Evolutionary conservation across 2,113 vertebrate genomes (phyloP).

Genomic region (Pseudorectes ferrugineus): DNA sequence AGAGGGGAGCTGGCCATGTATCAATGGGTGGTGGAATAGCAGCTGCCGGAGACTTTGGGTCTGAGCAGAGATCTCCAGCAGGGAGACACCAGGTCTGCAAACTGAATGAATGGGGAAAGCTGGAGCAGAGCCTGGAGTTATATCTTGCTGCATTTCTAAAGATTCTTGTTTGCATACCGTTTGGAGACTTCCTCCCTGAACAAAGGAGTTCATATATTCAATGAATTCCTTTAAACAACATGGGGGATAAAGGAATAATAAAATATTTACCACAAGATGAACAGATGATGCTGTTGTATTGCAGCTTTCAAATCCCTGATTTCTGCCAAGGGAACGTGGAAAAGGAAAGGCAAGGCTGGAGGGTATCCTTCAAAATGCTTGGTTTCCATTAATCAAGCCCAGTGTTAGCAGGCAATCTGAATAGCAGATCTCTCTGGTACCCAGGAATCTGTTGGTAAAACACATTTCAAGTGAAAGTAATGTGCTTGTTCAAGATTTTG

Average conservation of each 20-base stretch:
- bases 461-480: neutral
- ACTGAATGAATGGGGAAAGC: slow-evolving; percentile 44
- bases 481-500: neutral
- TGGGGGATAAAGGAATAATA: slow-evolving; percentile 19
- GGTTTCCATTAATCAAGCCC: slow-evolving; percentile 6
- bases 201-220: slow-evolving; percentile 40
- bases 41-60: neutral
- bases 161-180: neutral
- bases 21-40: neutral
- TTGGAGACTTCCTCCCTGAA: slow-evolving; percentile 18
- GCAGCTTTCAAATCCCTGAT: slow-evolving; percentile 6
- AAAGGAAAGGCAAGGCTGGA: neutral
- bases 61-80: slow-evolving; percentile 9
- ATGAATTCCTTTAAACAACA: slow-evolving; percentile 30
- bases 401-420: neutral
- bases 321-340: slow-evolving; percentile 6
- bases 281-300: slow-evolving; percentile 2
- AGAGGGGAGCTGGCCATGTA: neutral
- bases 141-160: slow-evolving; percentile 11
- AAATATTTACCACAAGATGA: slow-evolving; percentile 37
- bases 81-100: slow-evolving; percentile 21
- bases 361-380: neutral
- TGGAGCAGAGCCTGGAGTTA: slow-evolving; percentile 39
- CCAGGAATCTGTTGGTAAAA: neutral
- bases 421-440: neutral